Evolutionary conservation across 2,888 invertebrate species (phyloP).

Genomic region (Dicroscelio sp.): DNA sequence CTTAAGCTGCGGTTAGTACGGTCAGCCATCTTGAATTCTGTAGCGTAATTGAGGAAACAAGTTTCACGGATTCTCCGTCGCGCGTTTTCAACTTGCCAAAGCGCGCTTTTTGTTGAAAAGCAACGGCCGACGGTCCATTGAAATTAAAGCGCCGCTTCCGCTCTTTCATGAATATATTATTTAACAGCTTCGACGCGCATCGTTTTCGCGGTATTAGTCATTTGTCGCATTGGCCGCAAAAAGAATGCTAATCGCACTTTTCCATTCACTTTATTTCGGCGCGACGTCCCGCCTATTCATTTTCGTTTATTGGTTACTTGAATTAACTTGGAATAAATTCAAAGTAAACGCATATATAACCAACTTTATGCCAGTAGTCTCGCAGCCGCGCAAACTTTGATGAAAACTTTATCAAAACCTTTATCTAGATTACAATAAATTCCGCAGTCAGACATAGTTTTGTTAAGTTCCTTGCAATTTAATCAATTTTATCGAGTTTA

Average conservation of each 20-base stretch:
- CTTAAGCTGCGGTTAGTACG: constrained; percentile 80
- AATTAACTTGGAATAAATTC: constrained; percentile 51
- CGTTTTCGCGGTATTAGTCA: constrained; percentile 53
- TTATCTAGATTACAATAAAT: constrained; percentile 51
- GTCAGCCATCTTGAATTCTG: constrained; percentile 81
- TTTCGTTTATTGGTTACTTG: constrained; percentile 59
- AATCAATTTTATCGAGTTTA: constrained; percentile 26
- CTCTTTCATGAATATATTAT: constrained; percentile 68
- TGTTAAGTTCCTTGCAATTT: constrained; percentile 44
- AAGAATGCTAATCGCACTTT: constrained; percentile 65
- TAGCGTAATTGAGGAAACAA: constrained; percentile 79
- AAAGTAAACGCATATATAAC: constrained; percentile 52
- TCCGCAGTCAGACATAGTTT: constrained; percentile 36
- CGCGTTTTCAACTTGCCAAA: constrained; percentile 70
- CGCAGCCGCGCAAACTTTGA: constrained; percentile 37
- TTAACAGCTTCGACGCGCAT: constrained; percentile 54
- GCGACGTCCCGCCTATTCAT: constrained; percentile 19
- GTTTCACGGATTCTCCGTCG: constrained; percentile 74
- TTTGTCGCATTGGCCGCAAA: constrained; percentile 54
- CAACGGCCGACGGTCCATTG: constrained; percentile 53
- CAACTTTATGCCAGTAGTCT: constrained; percentile 29
- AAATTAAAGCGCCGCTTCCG: constrained; percentile 65
- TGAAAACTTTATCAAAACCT: constrained; percentile 56
- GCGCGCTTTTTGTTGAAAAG: constrained; percentile 71
- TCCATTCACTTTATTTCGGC: constrained; percentile 45